Conservation (phyloP, 1,140 invertebrate species). For the Meloidogyne chitwoodi region DNA sequence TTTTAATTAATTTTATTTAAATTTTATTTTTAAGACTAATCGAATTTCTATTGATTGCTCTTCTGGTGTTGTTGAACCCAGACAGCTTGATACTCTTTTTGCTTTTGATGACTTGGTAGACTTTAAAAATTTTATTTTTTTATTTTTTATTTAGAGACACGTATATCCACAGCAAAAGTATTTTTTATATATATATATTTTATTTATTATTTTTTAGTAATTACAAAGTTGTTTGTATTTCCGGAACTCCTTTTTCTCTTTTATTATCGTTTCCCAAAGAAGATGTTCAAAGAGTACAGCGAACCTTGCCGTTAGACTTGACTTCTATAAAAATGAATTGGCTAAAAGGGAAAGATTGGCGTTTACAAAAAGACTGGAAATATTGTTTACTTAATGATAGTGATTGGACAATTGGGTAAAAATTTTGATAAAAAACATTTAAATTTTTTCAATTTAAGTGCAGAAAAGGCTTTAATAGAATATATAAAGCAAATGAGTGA, state of each 20-base stretch:
- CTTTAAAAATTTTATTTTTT: background rate
- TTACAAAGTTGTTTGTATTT: constrained; percentile 52
- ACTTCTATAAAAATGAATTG: constrained; percentile 43
- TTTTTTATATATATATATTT: background rate
- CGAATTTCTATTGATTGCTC: constrained; percentile 44
- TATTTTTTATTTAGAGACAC: constrained; percentile 34
- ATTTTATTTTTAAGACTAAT: background rate
- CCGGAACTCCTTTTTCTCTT: constrained; percentile 53
- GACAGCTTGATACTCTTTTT: constrained; percentile 34
- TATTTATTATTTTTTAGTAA: background rate
- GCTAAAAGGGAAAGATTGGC: constrained; percentile 51
- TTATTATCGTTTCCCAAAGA: constrained; percentile 50
- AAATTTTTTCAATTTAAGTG: background rate
- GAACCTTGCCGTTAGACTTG: constrained; percentile 39
- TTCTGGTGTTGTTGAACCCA: constrained; percentile 8
- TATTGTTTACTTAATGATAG: constrained; percentile 59
- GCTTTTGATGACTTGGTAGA: constrained; percentile 45
- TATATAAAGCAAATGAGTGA: constrained; percentile 54
- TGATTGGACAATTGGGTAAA: constrained; percentile 33
- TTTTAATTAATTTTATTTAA: no score
- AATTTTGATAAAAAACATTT: background rate
- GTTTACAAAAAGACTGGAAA: constrained; percentile 57
- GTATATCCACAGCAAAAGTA: constrained; percentile 55
- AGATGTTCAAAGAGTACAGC: constrained; percentile 45
- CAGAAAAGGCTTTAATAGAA: constrained; percentile 51